Evolutionary conservation across 1,140 invertebrate species (phyloP).

Genomic region (Euwallacea similis): DNA sequence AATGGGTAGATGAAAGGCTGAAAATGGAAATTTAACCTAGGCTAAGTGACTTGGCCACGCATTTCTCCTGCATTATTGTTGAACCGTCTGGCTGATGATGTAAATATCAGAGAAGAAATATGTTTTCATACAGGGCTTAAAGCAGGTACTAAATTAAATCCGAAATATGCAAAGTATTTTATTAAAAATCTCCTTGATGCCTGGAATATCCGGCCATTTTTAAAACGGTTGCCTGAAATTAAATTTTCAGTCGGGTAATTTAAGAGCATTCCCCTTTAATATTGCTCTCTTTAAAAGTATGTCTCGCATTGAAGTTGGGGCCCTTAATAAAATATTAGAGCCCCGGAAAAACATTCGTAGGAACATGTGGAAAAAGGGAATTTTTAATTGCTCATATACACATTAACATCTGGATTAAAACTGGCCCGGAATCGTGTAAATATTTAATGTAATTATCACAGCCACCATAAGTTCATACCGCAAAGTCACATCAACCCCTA

Average conservation of each 20-base stretch:
- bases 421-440: no score
- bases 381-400: no score
- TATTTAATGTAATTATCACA: no score
- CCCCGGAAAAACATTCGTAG: no score
- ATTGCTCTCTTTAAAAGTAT: conserved; percentile 4
- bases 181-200: conserved; percentile 6
- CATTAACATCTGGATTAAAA: no score
- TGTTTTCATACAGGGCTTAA: neutral
- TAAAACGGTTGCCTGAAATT: conserved; percentile 8
- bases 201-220: conserved; percentile 4
- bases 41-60: conserved; percentile 7
- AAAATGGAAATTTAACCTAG: conserved; percentile 13
- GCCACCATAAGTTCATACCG: no score
- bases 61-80: neutral
- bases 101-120: conserved; percentile 1
- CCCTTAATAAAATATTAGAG: neutral
- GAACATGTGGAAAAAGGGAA: no score
- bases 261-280: conserved; percentile 8
- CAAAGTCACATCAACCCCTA: neutral
- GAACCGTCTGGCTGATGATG: neutral
- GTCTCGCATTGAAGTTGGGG: conserved; percentile 2
- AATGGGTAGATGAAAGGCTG: conserved; percentile 3
- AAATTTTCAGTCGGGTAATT: conserved; percentile 14
- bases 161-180: conserved; percentile 3
- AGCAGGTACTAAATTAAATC: neutral